These are phyloP conservation scores for Sciaenops ocellatus DNA, from an alignment of 2,797 vertebrate species.

Conservation along the genomic window DNA sequence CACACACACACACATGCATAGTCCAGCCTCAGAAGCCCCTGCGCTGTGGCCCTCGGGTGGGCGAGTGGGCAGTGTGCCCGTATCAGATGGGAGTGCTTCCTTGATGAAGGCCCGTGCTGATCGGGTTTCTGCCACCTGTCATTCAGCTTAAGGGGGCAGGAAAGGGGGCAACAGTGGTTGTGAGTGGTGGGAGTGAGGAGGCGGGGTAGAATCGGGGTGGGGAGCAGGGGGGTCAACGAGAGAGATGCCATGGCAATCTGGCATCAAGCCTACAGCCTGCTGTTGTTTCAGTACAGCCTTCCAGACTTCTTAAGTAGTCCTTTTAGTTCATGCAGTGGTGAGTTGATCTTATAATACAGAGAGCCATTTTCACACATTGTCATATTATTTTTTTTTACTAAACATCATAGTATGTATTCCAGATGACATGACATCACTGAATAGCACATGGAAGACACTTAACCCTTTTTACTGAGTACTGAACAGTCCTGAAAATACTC, in stretches of 20 bases:
- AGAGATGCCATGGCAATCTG: slow-evolving; percentile 80
- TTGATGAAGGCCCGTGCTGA: slow-evolving; percentile 76
- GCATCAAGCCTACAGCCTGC: slow-evolving; percentile 62
- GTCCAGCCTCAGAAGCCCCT: slow-evolving; percentile 28
- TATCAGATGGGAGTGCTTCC: slow-evolving; percentile 68
- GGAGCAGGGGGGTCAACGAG: slow-evolving; percentile 33
- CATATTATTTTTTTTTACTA: neutral
- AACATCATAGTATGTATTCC: neutral
- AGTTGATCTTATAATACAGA: slow-evolving; percentile 5
- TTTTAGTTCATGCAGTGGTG: slow-evolving; percentile 26
- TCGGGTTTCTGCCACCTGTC: slow-evolving; percentile 89
- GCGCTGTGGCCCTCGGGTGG: slow-evolving; percentile 62
- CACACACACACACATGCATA: slow-evolving; percentile 17
- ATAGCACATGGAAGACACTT: neutral
- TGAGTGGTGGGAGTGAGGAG: slow-evolving; percentile 51
- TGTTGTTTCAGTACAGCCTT: slow-evolving; percentile 59
- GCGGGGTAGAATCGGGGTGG: neutral
- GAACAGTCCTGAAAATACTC: neutral
- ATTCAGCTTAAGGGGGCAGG: slow-evolving; percentile 79
- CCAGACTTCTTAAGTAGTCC: slow-evolving; percentile 44
- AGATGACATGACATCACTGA: neutral
- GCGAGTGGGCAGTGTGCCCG: slow-evolving; percentile 77
- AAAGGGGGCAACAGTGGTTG: slow-evolving; percentile 61
- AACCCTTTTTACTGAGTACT: neutral
- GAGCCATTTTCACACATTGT: neutral